phyloP scores from a whole-genome alignment of 1,140 invertebrate species.

The Sinella curviseta region DNA sequence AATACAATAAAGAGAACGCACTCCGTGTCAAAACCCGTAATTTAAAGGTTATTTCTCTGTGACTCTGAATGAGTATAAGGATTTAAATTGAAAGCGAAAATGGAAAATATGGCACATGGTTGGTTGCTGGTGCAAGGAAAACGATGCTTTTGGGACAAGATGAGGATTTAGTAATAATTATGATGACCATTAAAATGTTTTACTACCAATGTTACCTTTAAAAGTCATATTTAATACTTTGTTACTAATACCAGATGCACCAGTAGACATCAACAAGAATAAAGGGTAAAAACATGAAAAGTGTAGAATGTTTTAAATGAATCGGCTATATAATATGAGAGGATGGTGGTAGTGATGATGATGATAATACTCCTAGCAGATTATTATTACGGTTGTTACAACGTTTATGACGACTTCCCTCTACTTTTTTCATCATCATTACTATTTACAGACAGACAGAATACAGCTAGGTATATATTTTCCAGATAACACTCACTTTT shows the following conservation, averaged over 20 bases:
- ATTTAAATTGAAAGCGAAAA: slow-evolving; percentile 5
- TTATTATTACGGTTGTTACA: neutral
- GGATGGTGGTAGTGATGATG: too few relatives aligned
- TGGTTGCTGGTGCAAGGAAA: neutral
- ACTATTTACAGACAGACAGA: too few relatives aligned
- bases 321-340: too few relatives aligned
- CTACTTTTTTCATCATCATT: neutral
- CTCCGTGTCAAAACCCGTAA: neutral
- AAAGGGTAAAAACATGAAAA: slow-evolving; percentile 1
- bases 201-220: slow-evolving; percentile 4
- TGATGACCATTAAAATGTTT: slow-evolving; percentile 13
- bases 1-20: neutral
- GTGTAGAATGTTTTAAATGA: too few relatives aligned
- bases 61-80: too few relatives aligned
- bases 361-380: too few relatives aligned
- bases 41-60: slow-evolving; percentile 6
- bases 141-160: slow-evolving; percentile 6
- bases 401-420: neutral
- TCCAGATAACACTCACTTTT: too few relatives aligned
- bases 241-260: neutral
- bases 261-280: too few relatives aligned
- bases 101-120: neutral
- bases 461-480: too few relatives aligned
- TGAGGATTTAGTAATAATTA: slow-evolving; percentile 13
- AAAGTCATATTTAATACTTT: neutral